Evolutionary conservation across 2,888 invertebrate species (phyloP).

Genomic region (Leptogaster cylindrica): DNA sequence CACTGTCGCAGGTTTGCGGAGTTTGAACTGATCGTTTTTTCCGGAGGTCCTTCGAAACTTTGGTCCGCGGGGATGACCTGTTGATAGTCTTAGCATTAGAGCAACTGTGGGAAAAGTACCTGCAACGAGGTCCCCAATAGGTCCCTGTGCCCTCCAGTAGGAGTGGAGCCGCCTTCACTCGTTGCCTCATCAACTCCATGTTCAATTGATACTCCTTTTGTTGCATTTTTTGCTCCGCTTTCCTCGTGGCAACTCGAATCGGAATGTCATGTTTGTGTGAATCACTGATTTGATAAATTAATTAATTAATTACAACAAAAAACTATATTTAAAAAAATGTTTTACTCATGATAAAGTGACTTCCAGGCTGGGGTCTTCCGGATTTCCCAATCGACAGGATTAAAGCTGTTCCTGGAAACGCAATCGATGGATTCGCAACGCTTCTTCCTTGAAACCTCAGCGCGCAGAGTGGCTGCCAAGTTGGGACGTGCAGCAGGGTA

Average conservation of each 20-base stretch:
- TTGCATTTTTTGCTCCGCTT: constrained; percentile 59
- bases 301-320: neutral
- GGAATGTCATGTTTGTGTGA: constrained; percentile 58
- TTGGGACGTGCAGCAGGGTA: constrained; percentile 61
- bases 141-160: constrained; percentile 51
- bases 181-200: constrained; percentile 49
- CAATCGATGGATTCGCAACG: neutral
- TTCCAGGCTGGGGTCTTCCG: constrained; percentile 61
- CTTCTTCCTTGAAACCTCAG: constrained; percentile 57
- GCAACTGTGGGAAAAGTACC: too few species aligned
- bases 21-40: too few species aligned
- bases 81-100: too few species aligned
- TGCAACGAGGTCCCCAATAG: constrained; percentile 56
- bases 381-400: constrained; percentile 59
- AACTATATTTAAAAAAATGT: neutral
- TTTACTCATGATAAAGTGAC: constrained; percentile 57
- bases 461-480: constrained; percentile 60
- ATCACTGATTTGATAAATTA: constrained; percentile 52
- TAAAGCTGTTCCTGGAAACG: constrained; percentile 52
- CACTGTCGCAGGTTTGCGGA: too few species aligned
- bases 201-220: constrained; percentile 51
- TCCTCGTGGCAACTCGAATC: constrained; percentile 58
- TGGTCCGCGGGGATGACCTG: too few species aligned
- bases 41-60: too few species aligned
- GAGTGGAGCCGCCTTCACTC: constrained; percentile 48